Evolutionary conservation across 1,140 invertebrate genomes (phyloP).

Genomic region (Drosophila tropicalis): DNA sequence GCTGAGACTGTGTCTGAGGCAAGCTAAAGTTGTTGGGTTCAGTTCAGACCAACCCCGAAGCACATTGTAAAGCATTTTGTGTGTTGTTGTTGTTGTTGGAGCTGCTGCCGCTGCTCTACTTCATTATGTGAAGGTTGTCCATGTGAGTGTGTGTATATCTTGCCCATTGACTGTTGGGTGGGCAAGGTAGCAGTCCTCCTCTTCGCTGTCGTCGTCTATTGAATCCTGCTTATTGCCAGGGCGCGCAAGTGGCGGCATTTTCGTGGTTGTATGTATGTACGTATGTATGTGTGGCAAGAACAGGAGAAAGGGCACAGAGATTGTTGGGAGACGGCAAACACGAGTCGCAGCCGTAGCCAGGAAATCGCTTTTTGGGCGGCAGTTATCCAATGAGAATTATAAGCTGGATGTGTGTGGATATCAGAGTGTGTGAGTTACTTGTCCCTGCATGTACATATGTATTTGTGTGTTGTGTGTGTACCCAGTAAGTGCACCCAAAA

Average conservation of each 20-base stretch:
- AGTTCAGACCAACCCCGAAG: slow-evolving; percentile 11
- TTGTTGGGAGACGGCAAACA: slow-evolving; percentile 9
- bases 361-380: slow-evolving; percentile 41
- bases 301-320: slow-evolving; percentile 10
- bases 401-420: slow-evolving; percentile 36
- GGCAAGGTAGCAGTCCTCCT: slow-evolving; percentile 33
- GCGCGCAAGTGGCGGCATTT: slow-evolving; percentile 54
- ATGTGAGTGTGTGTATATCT: slow-evolving; percentile 15
- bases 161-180: slow-evolving; percentile 19
- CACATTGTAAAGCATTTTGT: slow-evolving; percentile 11
- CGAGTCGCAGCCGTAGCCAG: background rate
- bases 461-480: slow-evolving; percentile 19
- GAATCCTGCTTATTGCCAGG: slow-evolving; percentile 57
- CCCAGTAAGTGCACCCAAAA: slow-evolving; percentile 12
- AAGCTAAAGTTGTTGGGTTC: background rate
- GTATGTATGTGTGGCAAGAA: background rate
- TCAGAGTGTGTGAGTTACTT: slow-evolving; percentile 20
- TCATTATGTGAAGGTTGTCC: slow-evolving; percentile 67
- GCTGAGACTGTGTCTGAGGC: background rate
- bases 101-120: slow-evolving; percentile 57
- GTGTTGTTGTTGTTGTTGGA: slow-evolving; percentile 18
- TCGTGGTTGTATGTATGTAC: slow-evolving; percentile 33
- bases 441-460: slow-evolving; percentile 15
- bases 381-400: slow-evolving; percentile 56
- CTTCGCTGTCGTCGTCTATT: slow-evolving; percentile 52